Evolutionary conservation across 2,797 vertebrate genomes (phyloP), one percentile per base, ranked within the genome.

Genomic region (Rhinichthys osculus): DNA sequence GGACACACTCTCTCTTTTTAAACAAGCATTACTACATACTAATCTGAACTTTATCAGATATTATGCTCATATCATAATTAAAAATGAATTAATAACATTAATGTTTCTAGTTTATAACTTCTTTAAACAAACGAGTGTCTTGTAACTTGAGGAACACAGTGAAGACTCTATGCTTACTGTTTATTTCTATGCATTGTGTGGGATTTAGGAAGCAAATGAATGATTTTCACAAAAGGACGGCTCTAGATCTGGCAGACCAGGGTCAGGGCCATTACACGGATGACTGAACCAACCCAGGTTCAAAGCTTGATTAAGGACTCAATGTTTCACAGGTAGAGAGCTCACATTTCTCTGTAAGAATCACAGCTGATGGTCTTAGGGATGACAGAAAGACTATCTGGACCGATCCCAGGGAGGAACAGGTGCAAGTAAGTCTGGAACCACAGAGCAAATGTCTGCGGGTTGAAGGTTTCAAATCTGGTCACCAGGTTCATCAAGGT

Each of bases 281-380:
- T 0, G 14, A 0, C n/a, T 47, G 71, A 30, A 73, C 14, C 5
- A 30, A 47, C 42, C 10, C 3, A 23, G 16, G 42, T 9, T 50
- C n/a, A 73, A 47, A 73, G 2, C 11, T 62, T 62, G n/a, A 11
- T 11, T 59, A 13, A 13, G n/a, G 10, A 59, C 23, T 62, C n/a
- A 64, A 30, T 30, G 27, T 6, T 30, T 30, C 27, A 64, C 13
- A 16, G 62, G 62, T 3, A 16, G 47, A 16, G 47, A 50, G 84
- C 93, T 91, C 44, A 94, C 92, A 94, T 92, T 57, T 88, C 85
- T 83, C 88, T 90, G 88, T 91, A 93, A 7, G 93, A 92, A 57
- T 85, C 85, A 64, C 93, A 94, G 83, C 84, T 90, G 81, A 94
- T 92, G 52, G 87, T 90, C 85, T 19, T 66, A 70, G 92, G 91